Evolutionary conservation across 2,113 vertebrate genomes (phyloP).

Genomic region (Axis porcinus): DNA sequence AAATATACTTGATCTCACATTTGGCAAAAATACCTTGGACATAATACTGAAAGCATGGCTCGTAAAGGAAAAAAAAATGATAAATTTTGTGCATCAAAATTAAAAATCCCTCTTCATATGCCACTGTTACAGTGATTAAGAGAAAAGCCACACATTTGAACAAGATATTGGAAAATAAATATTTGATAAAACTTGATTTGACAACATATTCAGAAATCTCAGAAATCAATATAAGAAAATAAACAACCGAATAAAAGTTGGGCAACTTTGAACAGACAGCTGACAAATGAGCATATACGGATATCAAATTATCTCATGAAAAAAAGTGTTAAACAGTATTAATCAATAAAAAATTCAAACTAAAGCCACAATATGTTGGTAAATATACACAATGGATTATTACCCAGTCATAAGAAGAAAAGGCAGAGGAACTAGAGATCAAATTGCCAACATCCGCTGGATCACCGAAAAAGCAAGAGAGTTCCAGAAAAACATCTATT

Average conservation of each 20-base stretch:
- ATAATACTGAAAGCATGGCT: fast-evolving
- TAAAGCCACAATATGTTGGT: neutral
- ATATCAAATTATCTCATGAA: neutral
- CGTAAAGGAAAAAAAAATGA: neutral
- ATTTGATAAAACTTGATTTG: neutral
- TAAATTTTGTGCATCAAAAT: neutral
- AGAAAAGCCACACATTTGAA: neutral
- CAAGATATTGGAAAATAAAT: neutral
- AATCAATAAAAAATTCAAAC: neutral
- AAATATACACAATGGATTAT: neutral
- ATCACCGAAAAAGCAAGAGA: too few relatives aligned
- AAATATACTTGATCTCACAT: neutral
- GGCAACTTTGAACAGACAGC: neutral
- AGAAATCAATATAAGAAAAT: neutral
- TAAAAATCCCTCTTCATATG: neutral
- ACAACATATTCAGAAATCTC: neutral
- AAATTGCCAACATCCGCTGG: too few relatives aligned
- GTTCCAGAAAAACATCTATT: too few relatives aligned
- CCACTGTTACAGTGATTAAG: neutral
- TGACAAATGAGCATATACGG: neutral
- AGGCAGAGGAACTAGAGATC: too few relatives aligned
- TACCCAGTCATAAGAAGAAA: neutral
- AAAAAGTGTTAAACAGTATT: neutral
- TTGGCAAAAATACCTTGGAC: neutral
- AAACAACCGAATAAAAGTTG: neutral